Conservation (phyloP, 2,797 vertebrate genomes). For the Stomatorhinus walkeri region DNA sequence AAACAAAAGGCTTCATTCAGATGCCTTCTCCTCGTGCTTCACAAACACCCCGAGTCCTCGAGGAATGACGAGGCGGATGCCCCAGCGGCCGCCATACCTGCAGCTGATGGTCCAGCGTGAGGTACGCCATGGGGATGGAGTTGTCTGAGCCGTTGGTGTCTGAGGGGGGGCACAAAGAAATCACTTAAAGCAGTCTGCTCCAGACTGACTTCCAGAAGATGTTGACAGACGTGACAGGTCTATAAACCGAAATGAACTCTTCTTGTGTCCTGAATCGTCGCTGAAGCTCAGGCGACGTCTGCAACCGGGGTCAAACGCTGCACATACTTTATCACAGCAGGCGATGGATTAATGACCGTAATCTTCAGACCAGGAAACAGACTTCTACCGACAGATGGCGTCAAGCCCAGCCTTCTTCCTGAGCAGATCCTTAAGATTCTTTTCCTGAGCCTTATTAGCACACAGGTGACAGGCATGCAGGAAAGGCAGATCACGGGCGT, state of each 20-base stretch:
- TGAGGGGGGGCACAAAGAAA: slow-evolving; percentile 43
- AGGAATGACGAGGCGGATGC: background rate
- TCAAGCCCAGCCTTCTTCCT: background rate
- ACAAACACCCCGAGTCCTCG: background rate
- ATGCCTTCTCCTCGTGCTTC: background rate
- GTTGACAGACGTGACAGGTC: slow-evolving; percentile 17
- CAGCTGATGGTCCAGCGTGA: slow-evolving; percentile 95
- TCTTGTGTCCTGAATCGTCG: slow-evolving; percentile 20
- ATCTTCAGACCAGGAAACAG: background rate
- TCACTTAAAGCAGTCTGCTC: background rate
- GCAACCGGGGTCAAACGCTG: slow-evolving; percentile 13
- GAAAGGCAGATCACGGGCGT: background rate
- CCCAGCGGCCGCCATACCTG: slow-evolving; percentile 64
- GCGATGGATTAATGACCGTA: background rate
- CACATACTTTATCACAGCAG: background rate
- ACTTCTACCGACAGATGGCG: background rate
- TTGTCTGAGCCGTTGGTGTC: slow-evolving; percentile 98
- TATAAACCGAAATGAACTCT: slow-evolving; percentile 22
- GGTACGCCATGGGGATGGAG: slow-evolving; percentile 99
- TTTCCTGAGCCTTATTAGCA: background rate
- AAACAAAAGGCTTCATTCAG: background rate
- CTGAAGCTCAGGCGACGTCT: slow-evolving; percentile 35
- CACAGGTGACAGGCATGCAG: background rate
- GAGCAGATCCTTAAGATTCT: background rate
- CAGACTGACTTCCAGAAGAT: background rate